phyloP scores from a whole-genome alignment of 2,888 invertebrate species.

The Pasiphila rectangulata region DNA sequence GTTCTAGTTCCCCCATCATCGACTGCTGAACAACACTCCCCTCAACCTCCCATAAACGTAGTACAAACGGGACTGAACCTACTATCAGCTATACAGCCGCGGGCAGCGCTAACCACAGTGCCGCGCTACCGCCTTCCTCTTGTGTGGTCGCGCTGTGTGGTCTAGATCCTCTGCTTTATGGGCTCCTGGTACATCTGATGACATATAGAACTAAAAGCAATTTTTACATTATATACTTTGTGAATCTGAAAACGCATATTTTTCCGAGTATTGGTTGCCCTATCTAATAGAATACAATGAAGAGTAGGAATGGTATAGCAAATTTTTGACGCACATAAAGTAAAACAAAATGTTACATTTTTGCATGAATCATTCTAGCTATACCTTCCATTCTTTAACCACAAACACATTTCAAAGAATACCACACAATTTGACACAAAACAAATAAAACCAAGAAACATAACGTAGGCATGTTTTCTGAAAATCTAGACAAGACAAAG shows the following conservation, averaged over 20 bases:
- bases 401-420: neutral
- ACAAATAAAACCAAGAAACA: neutral
- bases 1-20: too few relatives aligned
- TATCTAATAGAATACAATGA: too few relatives aligned
- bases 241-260: neutral
- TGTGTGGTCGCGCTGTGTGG: conserved; percentile 59
- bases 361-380: too few relatives aligned
- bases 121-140: conserved; percentile 54
- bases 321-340: too few relatives aligned
- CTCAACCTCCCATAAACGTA: too few relatives aligned
- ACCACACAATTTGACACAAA: neutral
- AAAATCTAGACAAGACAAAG: conserved; percentile 20
- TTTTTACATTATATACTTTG: neutral
- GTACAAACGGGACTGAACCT: neutral
- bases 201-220: neutral
- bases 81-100: conserved; percentile 3
- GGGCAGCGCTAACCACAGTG: conserved; percentile 43
- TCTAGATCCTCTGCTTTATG: conserved; percentile 29
- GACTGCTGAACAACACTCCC: too few relatives aligned
- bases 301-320: too few relatives aligned
- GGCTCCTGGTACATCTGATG: conserved; percentile 18
- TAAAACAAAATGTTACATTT: too few relatives aligned
- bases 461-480: conserved; percentile 9
- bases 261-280: neutral
- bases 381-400: too few relatives aligned